Percentiles rank a stretch among this genome's conserved stretches.
Conservation (phyloP, 2,888 invertebrate genomes). For the Heteromyza rotundicornis region DNA sequence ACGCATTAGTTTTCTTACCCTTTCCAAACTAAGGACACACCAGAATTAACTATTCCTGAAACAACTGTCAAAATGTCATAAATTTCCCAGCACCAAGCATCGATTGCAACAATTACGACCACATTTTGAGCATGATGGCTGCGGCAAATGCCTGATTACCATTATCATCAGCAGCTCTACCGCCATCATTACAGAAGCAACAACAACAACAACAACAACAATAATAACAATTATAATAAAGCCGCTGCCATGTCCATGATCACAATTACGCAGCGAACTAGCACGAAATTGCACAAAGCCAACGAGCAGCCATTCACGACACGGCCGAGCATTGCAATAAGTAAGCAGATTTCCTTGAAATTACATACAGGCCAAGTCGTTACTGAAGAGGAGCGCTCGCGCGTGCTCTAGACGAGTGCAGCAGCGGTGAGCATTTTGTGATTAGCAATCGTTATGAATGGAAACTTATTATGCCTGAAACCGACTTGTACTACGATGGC, state of each 20-base stretch:
- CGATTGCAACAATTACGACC: too few species aligned
- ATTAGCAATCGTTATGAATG: conserved; percentile 4
- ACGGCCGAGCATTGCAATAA: too few species aligned
- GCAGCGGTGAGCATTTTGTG: too few species aligned
- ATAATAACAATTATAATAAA: neutral
- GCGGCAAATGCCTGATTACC: neutral
- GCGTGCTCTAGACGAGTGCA: neutral
- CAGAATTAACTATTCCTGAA: too few species aligned
- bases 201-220: neutral
- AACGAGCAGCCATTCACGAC: neutral
- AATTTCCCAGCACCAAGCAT: too few species aligned
- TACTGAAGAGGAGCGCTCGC: too few species aligned
- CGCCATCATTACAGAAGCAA: neutral
- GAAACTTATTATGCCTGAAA: neutral
- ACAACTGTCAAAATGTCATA: too few species aligned
- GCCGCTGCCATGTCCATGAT: neutral
- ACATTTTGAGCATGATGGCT: too few species aligned
- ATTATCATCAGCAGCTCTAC: too few species aligned
- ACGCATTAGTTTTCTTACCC: too few species aligned
- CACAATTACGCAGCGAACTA: neutral
- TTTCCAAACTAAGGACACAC: too few species aligned
- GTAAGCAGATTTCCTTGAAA: neutral
- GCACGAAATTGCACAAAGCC: neutral
- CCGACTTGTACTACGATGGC: neutral
- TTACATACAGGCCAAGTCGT: too few species aligned